Base-by-base conservation (phyloP, 2,888 invertebrate species). In the Allophyes oxyacanthae region DNA sequence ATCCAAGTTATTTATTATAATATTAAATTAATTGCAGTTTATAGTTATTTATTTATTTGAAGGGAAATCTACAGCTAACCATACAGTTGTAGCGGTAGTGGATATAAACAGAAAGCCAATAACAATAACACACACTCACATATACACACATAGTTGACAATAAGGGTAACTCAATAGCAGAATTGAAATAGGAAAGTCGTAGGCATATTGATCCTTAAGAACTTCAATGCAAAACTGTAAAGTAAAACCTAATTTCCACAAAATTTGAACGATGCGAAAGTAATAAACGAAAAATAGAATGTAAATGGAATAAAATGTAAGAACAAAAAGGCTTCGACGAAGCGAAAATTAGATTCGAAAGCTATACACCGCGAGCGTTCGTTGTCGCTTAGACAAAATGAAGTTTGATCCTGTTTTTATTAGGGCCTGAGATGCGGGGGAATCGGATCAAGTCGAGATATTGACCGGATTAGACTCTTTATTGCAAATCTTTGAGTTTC, bases 341-440 rank as follows among this genome's bases (percentile, higher is more conserved):
- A 73, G 74, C 77, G 82, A 82, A 85, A 88, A 89, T 89, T 88
- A 81, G 84, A 88, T 89, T 84, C 72, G 68, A 84, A 85, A 81
- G 83, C 83, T 84, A 88, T 87, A 84, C 78, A 83, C 81, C 78
- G 78, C 80, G 77, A 78, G 81, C 82, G 80, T 72, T 81, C 75
- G 68, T 72, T 71, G 76, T 72, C 82, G 81, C 79, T 73, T 77
- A 78, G 77, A 77, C 76, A 71, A 84, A 88, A 88, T 81, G 82
- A 85, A 85, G 84, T 88, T 85, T 84, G 83, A 82, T 83, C 81
- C 76, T 76, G 77, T 81, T 87, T 85, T 84, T 85, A 83, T 81
- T 81, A 78, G 59, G 64, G 63, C 53, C 60, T 61, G 70, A 74
- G 78, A 77, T 62, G 72, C 63, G 59, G 57, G 34, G 53, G 64